These are phyloP conservation scores for Pyxicephalus adspersus DNA, from an alignment of 2,113 vertebrate genomes.

Conservation along the genomic window DNA sequence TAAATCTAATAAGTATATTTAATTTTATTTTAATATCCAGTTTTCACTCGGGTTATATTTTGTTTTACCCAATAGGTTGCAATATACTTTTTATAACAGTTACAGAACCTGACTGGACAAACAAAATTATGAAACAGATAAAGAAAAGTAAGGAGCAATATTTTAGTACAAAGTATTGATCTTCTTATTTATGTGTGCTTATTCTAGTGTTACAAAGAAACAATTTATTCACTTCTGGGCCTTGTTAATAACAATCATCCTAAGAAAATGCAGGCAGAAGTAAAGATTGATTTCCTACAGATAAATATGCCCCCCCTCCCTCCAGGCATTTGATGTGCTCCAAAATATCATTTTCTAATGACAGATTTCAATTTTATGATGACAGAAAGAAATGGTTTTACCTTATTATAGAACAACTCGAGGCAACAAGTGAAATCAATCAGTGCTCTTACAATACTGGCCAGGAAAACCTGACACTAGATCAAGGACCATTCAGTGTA, in stretches of 20 bases:
- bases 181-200: slow-evolving; percentile 22
- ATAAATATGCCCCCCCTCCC: slow-evolving; percentile 24
- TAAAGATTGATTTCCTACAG: slow-evolving; percentile 43
- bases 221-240: slow-evolving; percentile 37
- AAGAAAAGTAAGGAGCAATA: not conserved
- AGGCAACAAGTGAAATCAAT: too few species aligned
- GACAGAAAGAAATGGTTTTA: slow-evolving; percentile 30
- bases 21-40: too few species aligned
- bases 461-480: too few species aligned
- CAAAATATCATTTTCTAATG: not conserved
- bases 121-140: not conserved
- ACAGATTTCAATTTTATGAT: slow-evolving; percentile 31
- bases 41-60: too few species aligned
- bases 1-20: too few species aligned
- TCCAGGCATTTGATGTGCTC: slow-evolving; percentile 36
- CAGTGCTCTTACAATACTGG: too few species aligned
- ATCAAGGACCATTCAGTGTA: too few species aligned
- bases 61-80: too few species aligned
- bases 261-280: slow-evolving; percentile 17
- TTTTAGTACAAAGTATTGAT: slow-evolving; percentile 19
- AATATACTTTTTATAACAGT: too few species aligned
- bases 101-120: not conserved
- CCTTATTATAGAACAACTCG: not conserved
- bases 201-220: slow-evolving; percentile 24
- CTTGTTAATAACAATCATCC: slow-evolving; percentile 38